phyloP scores from a whole-genome alignment of 1,140 invertebrate genomes.

The Calosoma granatense region DNA sequence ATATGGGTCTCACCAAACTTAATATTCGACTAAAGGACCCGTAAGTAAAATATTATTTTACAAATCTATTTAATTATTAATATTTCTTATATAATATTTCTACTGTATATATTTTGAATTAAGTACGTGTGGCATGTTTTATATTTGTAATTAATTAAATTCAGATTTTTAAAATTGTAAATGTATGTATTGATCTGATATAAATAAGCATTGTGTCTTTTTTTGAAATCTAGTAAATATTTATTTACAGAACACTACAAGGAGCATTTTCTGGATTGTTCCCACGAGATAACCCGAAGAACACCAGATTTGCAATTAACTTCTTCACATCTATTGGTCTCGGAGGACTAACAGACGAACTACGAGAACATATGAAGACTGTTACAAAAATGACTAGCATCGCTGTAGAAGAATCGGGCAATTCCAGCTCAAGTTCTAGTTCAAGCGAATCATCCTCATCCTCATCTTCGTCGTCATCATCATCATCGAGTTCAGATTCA shows the following conservation, averaged over 20 bases:
- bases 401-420: constrained; percentile 26
- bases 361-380: constrained; percentile 81
- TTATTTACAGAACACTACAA: constrained; percentile 63
- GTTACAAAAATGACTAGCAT: constrained; percentile 51
- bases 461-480: constrained; percentile 21
- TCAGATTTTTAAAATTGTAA: constrained; percentile 1
- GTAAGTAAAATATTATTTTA: constrained; percentile 45
- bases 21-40: constrained; percentile 84
- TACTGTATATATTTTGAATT: not conserved
- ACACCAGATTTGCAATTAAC: constrained; percentile 97
- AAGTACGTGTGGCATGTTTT: constrained; percentile 1
- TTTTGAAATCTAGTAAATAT: constrained; percentile 12
- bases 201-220: constrained; percentile 16
- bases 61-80: too few species aligned
- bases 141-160: not conserved
- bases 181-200: not conserved
- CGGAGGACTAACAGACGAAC: constrained; percentile 89
- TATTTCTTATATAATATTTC: constrained; percentile 6
- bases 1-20: constrained; percentile 87
- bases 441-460: constrained; percentile 26
- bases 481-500: constrained; percentile 16
- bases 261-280: constrained; percentile 86
- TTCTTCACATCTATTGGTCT: constrained; percentile 98
- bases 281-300: constrained; percentile 90
- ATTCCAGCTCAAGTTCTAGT: constrained; percentile 28